Conservation (phyloP, 2,113 vertebrate species). For the Psephotus haematonotus region DNA sequence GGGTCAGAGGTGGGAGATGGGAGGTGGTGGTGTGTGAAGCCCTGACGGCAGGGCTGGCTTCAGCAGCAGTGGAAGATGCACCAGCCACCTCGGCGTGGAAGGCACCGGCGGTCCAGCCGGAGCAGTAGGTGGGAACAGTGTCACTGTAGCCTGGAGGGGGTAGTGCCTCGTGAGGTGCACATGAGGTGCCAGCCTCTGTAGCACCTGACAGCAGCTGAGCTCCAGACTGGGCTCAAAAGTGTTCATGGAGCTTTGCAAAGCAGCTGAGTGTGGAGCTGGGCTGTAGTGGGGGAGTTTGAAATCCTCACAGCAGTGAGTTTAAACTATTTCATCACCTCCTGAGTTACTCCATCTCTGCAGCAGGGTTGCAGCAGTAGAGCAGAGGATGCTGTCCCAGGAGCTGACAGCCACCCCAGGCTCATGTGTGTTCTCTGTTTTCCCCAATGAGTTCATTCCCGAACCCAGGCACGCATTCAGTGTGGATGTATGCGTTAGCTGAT, state of each 20-base stretch:
- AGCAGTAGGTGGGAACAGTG: background rate
- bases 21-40: background rate
- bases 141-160: too few species aligned
- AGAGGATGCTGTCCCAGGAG: background rate
- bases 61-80: background rate
- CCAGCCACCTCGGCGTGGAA: fast-evolving
- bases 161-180: fast-evolving
- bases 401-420: background rate
- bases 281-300: background rate
- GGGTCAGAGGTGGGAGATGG: fast-evolving
- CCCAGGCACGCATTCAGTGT: background rate
- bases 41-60: background rate
- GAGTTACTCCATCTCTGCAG: background rate
- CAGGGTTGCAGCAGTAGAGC: background rate
- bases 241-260: fast-evolving
- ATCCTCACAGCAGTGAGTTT: background rate
- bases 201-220: fast-evolving
- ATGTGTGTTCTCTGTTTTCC: fast-evolving
- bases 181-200: background rate
- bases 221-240: background rate
- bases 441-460: background rate
- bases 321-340: fast-evolving
- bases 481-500: background rate
- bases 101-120: fast-evolving
- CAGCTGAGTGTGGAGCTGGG: background rate